Evolutionary conservation across 1,140 invertebrate species (phyloP).

Genomic region (Plodia interpunctella): DNA sequence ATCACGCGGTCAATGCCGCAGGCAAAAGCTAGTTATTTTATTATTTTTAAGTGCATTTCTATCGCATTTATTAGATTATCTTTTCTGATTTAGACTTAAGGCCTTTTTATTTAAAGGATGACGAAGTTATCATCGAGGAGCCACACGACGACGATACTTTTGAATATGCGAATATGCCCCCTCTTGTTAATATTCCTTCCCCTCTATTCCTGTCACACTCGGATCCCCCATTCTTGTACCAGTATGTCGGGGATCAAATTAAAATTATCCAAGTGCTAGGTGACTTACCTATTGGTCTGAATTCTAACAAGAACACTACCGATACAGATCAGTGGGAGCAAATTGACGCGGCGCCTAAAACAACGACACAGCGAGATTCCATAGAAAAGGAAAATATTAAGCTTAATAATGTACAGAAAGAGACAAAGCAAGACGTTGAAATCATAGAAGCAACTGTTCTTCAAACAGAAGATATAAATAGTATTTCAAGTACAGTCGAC

Average conservation of each 20-base stretch:
- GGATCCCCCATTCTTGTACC: constrained; percentile 67
- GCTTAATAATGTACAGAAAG: constrained; percentile 4
- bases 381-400: constrained; percentile 6
- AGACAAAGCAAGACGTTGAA: background rate
- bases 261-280: constrained; percentile 66
- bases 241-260: constrained; percentile 64
- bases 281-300: constrained; percentile 35
- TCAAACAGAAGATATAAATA: background rate
- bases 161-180: constrained; percentile 65
- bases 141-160: constrained; percentile 65
- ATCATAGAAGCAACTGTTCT: background rate
- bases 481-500: background rate
- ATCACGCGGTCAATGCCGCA: too few relatives aligned
- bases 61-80: constrained; percentile 60
- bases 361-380: background rate
- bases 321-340: constrained; percentile 44
- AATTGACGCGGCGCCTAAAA: constrained; percentile 21
- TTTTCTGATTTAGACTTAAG: constrained; percentile 62
- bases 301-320: constrained; percentile 32
- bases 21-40: too few relatives aligned
- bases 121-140: constrained; percentile 74
- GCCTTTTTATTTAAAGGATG: constrained; percentile 76
- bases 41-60: constrained; percentile 57
- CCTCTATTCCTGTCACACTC: constrained; percentile 61
- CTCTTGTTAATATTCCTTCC: constrained; percentile 50